Evolutionary conservation across 2,113 vertebrate genomes (phyloP).

Genomic region (Melanerpes aurifrons): DNA sequence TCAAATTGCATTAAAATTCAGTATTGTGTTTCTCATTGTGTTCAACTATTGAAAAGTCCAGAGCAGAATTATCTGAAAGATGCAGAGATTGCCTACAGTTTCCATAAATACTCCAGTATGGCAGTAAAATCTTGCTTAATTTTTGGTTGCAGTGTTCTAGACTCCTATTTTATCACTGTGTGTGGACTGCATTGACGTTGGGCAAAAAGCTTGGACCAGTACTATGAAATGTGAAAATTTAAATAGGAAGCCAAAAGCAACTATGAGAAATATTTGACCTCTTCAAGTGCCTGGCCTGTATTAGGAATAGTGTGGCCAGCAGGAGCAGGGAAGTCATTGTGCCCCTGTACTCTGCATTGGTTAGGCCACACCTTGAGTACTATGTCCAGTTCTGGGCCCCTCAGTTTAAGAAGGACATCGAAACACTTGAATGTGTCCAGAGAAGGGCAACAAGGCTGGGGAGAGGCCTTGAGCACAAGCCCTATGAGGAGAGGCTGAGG

Average conservation of each 20-base stretch:
- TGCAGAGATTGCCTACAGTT: neutral
- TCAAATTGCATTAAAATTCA: conserved; percentile 36
- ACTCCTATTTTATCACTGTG: neutral
- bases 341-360: too few relatives aligned
- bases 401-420: too few relatives aligned
- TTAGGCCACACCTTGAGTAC: too few relatives aligned
- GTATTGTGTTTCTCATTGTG: conserved; percentile 27
- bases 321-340: too few relatives aligned
- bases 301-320: too few relatives aligned
- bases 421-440: too few relatives aligned
- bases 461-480: too few relatives aligned
- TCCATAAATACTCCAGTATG: neutral
- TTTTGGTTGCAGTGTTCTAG: neutral
- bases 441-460: too few relatives aligned
- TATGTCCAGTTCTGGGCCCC: too few relatives aligned
- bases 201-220: neutral
- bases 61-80: conserved; percentile 26
- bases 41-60: neutral
- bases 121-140: neutral
- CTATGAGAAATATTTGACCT: neutral
- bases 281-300: neutral
- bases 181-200: neutral
- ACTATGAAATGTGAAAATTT: neutral
- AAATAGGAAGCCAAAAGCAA: neutral
- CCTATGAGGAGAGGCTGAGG: too few relatives aligned